Base-by-base conservation (phyloP, 2,797 vertebrate genomes). In the Pseudochaenichthys georgianus region DNA sequence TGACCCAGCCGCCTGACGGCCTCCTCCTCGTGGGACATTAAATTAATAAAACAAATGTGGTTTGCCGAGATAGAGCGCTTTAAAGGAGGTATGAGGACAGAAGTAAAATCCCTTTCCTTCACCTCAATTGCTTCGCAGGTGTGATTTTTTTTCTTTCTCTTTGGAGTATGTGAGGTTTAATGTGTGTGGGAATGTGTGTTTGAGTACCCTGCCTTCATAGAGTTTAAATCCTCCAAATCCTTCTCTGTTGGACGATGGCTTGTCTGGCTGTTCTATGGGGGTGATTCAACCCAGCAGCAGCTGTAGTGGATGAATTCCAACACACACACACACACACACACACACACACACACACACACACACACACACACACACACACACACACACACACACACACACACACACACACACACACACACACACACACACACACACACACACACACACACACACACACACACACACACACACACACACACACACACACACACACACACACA, bases 41-140 rank as follows among this genome's bases (percentile, higher is more conserved):
- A 91, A 94, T 93, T 89, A 93, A 93, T 93, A 92, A 93, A 94
- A 93, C 82, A 91, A 92, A 93, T 88, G 85, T 94, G 93, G 75
- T 89, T 87, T 74, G 50, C 74, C 0, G 80, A 88, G 90, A 94
- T 93, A 92, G 84, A 87, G 80, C 68, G 59, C 88, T 91, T 91
- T 84, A 85, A 88, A 85, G 80, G 76, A 81, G 83, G 80, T 86
- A 83, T 81, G 77, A 89, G 77, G 85, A 90, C 79, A 58, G 85
- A 82, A 77, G 83, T 55, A 38, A 87, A 89, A 89, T 87, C 77
- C 79, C 74, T 67, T 87, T 78, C 81, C 77, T 79, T 68, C 70
- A 62, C 83, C 81, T 87, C 68, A 70, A 64, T 77, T 84, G 74
- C 80, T 85, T 78, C 21, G 16, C 68, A 17, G 46, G 28, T 52